phyloP scores from a whole-genome alignment of 2,113 vertebrate genomes.

The Arenaria interpres region DNA sequence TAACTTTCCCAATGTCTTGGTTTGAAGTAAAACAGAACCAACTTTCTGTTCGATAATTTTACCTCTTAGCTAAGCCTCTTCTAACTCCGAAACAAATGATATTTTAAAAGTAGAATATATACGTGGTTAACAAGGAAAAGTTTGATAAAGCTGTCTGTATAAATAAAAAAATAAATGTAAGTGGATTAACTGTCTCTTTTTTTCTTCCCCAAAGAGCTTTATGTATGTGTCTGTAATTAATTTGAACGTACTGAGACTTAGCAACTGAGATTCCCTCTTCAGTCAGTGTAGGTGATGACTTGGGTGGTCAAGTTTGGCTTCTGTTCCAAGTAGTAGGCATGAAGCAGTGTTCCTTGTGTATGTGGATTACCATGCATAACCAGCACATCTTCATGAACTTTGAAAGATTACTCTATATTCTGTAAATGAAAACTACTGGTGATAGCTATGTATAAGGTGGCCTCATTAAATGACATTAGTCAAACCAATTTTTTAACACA shows the following conservation, averaged over 20 bases:
- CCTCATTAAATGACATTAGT: neutral
- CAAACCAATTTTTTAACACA: neutral
- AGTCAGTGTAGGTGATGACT: neutral
- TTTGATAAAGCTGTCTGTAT: neutral
- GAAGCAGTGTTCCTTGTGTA: neutral
- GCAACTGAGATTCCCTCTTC: neutral
- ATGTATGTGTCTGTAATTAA: neutral
- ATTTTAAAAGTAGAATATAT: neutral
- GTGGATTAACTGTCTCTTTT: neutral
- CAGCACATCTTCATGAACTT: neutral
- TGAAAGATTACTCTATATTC: neutral
- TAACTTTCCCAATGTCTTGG: neutral
- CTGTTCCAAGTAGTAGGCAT: neutral
- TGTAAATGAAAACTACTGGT: neutral
- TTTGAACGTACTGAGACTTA: neutral
- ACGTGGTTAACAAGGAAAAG: neutral
- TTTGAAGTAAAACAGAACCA: too few species aligned
- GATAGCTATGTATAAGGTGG: neutral
- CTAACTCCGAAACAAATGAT: neutral
- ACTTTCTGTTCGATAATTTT: too few species aligned
- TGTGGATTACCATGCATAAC: neutral
- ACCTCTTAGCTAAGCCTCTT: too few species aligned
- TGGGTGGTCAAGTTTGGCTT: neutral
- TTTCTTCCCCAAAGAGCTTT: neutral
- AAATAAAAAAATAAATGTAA: neutral